A percentile compares a stretch with the other conserved stretches of the same genome.
Evolutionary conservation across 2,888 invertebrate species (phyloP).

Genomic region (Tipula confusa): DNA sequence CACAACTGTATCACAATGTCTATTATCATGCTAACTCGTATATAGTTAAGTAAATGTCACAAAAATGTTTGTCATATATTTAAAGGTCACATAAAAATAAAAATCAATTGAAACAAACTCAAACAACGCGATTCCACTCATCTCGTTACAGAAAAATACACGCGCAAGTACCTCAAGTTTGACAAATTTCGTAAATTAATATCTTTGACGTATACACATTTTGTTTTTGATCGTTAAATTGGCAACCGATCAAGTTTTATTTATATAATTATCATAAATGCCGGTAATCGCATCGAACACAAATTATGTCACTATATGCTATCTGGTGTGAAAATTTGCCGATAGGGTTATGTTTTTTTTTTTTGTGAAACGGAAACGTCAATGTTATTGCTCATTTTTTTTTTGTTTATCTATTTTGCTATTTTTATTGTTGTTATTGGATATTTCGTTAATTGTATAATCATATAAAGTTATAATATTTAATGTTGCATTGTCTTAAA

Average conservation of each 20-base stretch:
- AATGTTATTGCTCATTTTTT: not conserved
- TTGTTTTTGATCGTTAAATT: not conserved
- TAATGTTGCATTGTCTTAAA: not conserved
- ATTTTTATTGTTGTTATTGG: not conserved
- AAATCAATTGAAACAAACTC: not conserved
- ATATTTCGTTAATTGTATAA: not conserved
- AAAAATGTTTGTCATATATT: not conserved
- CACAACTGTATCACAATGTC: not conserved
- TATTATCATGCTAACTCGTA: slow-evolving; percentile 9
- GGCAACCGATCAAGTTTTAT: not conserved
- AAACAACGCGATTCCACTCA: not conserved
- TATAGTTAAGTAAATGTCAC: not conserved
- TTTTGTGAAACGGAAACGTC: not conserved
- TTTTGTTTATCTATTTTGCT: not conserved
- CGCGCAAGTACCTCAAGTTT: not conserved
- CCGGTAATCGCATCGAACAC: not conserved
- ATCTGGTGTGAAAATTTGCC: not conserved
- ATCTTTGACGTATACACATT: not conserved
- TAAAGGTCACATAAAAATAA: not conserved
- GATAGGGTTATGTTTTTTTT: not conserved
- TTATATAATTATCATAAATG: not conserved
- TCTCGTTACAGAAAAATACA: not conserved
- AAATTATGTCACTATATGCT: not conserved
- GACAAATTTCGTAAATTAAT: not conserved
- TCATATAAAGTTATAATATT: not conserved